Conservation (phyloP, 2,888 invertebrate species). For the Molorchus minor region DNA sequence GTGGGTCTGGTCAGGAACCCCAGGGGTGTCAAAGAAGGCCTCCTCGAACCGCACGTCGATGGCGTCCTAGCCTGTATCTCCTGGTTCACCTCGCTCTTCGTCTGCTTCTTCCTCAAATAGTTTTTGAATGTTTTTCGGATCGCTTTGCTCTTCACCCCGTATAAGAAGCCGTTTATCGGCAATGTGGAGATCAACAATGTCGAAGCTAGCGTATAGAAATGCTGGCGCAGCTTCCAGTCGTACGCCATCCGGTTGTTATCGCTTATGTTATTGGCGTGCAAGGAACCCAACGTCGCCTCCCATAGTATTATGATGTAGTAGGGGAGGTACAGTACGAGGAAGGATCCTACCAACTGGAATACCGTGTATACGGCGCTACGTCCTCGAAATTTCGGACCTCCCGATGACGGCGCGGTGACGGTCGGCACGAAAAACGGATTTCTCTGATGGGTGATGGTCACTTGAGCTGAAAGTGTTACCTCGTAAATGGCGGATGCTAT, state of each 20-base stretch:
- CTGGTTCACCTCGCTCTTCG: constrained; percentile 80
- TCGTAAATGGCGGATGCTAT: constrained; percentile 88
- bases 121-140: constrained; percentile 78
- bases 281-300: constrained; percentile 65
- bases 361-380: constrained; percentile 74
- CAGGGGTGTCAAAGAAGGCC: constrained; percentile 68
- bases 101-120: constrained; percentile 80
- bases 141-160: constrained; percentile 78
- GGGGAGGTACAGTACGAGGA: constrained; percentile 77
- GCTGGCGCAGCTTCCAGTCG: constrained; percentile 54
- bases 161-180: constrained; percentile 78
- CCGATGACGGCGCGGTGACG: constrained; percentile 67
- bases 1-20: constrained; percentile 66
- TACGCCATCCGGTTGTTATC: constrained; percentile 26
- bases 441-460: constrained; percentile 82
- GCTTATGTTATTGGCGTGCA: constrained; percentile 48
- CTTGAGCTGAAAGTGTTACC: constrained; percentile 84
- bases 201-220: constrained; percentile 69
- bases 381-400: constrained; percentile 64
- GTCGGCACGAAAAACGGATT: constrained; percentile 80
- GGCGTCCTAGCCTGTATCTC: constrained; percentile 84
- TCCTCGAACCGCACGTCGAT: constrained; percentile 78
- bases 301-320: constrained; percentile 77
- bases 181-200: constrained; percentile 76
- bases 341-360: constrained; percentile 76